Evolutionary conservation across 2,797 vertebrate species (phyloP).

Genomic region (Triplophysa bombifrons): DNA sequence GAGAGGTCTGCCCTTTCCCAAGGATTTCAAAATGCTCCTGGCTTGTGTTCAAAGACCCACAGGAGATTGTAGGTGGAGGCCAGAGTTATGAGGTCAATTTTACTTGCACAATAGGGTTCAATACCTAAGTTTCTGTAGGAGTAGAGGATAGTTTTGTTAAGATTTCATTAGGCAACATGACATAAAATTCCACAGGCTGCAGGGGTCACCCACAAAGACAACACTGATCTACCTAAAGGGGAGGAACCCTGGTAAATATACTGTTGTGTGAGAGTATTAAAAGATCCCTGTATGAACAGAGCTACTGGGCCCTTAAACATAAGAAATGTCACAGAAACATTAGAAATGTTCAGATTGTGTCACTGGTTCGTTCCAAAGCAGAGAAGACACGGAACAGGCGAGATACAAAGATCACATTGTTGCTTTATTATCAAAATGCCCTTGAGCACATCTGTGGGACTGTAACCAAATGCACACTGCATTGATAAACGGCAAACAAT

Average conservation of each 20-base stretch:
- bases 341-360: not conserved
- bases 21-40: constrained; percentile 38
- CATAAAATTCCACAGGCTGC: constrained; percentile 14
- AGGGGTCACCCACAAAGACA: constrained; percentile 9
- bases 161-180: not conserved
- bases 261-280: constrained; percentile 10
- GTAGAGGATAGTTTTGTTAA: constrained; percentile 3
- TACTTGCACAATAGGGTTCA: constrained; percentile 18
- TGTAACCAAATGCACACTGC: not conserved
- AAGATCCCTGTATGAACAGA: constrained; percentile 1
- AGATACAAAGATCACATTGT: constrained; percentile 32
- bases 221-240: constrained; percentile 10
- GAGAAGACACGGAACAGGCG: not conserved
- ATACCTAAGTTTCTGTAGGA: not conserved
- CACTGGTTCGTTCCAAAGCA: constrained; percentile 1
- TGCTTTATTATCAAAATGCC: constrained; percentile 17
- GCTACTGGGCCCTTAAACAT: constrained; percentile 16
- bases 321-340: not conserved
- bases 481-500: not conserved
- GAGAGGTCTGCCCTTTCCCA: constrained; percentile 40
- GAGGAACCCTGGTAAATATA: constrained; percentile 16
- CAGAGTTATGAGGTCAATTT: constrained; percentile 27
- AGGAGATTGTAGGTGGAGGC: constrained; percentile 30
- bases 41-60: constrained; percentile 41
- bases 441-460: constrained; percentile 13